These are phyloP conservation scores for Rhinoraja longicauda DNA, from an alignment of 2,797 vertebrate species.

Conservation along the genomic window DNA sequence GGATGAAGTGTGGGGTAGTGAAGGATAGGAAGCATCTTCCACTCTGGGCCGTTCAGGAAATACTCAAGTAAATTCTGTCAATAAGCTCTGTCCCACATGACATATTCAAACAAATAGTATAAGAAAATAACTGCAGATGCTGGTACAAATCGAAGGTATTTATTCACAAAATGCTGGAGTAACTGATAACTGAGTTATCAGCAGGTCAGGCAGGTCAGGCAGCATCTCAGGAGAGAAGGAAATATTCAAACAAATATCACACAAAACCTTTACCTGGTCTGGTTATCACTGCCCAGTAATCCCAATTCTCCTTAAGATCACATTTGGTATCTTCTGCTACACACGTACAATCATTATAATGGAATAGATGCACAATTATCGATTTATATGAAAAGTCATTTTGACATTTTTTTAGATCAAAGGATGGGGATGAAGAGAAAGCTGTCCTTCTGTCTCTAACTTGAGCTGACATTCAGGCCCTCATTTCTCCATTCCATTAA, in stretches of 20 bases:
- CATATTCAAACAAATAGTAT: neutral
- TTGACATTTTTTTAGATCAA: neutral
- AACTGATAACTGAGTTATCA: too few species aligned
- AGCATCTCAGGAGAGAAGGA: too few species aligned
- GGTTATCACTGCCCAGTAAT: neutral
- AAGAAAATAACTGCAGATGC: too few species aligned
- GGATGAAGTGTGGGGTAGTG: neutral
- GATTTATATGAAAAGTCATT: neutral
- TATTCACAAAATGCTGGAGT: too few species aligned
- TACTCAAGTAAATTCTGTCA: neutral
- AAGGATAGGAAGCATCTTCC: neutral
- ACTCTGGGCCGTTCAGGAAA: neutral
- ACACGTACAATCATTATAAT: neutral
- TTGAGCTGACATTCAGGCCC: neutral
- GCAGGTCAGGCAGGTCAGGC: too few species aligned
- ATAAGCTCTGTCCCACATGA: neutral
- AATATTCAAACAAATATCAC: neutral
- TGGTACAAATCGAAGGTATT: too few species aligned
- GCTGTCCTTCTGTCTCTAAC: neutral
- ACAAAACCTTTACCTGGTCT: neutral
- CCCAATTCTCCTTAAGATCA: neutral
- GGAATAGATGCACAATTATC: neutral
- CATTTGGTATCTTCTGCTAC: neutral
- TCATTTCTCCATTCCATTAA: neutral
- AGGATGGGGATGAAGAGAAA: neutral